Conservation (phyloP, 2,113 vertebrate genomes). For the Pipa parva region DNA sequence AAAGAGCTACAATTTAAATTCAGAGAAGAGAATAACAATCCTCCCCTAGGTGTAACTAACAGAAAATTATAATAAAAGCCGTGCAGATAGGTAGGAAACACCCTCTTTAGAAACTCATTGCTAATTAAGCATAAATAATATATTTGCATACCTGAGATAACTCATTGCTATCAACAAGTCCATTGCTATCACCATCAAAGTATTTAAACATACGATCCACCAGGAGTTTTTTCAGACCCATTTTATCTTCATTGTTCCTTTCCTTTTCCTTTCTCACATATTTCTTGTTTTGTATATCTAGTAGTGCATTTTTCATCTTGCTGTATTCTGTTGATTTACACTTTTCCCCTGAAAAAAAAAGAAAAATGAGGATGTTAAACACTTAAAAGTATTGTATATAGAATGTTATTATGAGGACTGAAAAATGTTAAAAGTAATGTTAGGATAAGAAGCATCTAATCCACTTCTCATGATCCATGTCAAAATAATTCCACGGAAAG, state of each 20-base stretch:
- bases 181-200: constrained; percentile 81
- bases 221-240: constrained; percentile 72
- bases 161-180: constrained; percentile 79
- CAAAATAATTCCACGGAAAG: too few species aligned
- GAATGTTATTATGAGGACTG: too few species aligned
- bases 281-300: constrained; percentile 77
- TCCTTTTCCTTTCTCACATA: constrained; percentile 61
- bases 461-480: too few species aligned
- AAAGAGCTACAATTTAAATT: too few species aligned
- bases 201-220: constrained; percentile 87
- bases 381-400: background rate
- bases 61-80: too few species aligned
- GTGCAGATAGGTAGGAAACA: too few species aligned
- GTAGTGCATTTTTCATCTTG: constrained; percentile 78
- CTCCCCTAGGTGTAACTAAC: too few species aligned
- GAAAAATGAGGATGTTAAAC: background rate
- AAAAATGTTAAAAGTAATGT: too few species aligned
- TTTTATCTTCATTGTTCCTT: constrained; percentile 63
- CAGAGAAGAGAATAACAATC: too few species aligned
- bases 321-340: constrained; percentile 78
- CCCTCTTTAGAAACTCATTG: too few species aligned
- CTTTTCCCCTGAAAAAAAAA: constrained; percentile 73
- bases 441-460: too few species aligned
- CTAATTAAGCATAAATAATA: too few species aligned
- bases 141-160: constrained; percentile 79